Percentiles rank a stretch among this genome's conserved stretches.
These are phyloP conservation scores for Andrena praecox DNA, from an alignment of 2,888 invertebrate species.

Conservation along the genomic window DNA sequence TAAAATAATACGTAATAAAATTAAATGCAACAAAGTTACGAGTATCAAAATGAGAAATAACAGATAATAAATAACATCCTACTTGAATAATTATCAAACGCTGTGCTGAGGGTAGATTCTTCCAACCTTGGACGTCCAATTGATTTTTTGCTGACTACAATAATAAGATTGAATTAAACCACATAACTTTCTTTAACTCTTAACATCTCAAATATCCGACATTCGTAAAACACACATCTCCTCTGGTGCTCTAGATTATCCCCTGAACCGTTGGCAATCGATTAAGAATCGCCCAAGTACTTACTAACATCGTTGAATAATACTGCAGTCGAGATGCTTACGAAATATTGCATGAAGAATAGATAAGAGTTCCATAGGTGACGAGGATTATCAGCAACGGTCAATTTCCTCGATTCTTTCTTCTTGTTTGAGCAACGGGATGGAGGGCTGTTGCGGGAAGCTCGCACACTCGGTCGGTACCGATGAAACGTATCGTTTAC, in stretches of 20 bases:
- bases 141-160: too few species aligned
- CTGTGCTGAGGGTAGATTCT: too few species aligned
- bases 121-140: too few species aligned
- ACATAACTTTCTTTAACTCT: too few species aligned
- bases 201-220: too few species aligned
- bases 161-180: too few species aligned
- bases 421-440: slow-evolving; percentile 5
- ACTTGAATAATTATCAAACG: too few species aligned
- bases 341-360: slow-evolving; percentile 28
- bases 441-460: slow-evolving; percentile 1
- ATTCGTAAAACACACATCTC: too few species aligned
- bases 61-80: too few species aligned
- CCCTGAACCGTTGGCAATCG: neutral
- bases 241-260: neutral
- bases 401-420: slow-evolving; percentile 1
- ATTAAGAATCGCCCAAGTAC: neutral
- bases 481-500: slow-evolving; percentile 29
- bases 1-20: too few species aligned
- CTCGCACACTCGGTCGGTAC: slow-evolving; percentile 8
- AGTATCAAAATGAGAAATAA: too few species aligned
- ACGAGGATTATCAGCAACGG: neutral
- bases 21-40: too few species aligned
- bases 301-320: neutral
- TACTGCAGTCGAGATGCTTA: neutral
- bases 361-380: neutral